These are phyloP conservation scores for Noctuana brunneofusca DNA, from an alignment of 2,888 invertebrate species.

Conservation along the genomic window DNA sequence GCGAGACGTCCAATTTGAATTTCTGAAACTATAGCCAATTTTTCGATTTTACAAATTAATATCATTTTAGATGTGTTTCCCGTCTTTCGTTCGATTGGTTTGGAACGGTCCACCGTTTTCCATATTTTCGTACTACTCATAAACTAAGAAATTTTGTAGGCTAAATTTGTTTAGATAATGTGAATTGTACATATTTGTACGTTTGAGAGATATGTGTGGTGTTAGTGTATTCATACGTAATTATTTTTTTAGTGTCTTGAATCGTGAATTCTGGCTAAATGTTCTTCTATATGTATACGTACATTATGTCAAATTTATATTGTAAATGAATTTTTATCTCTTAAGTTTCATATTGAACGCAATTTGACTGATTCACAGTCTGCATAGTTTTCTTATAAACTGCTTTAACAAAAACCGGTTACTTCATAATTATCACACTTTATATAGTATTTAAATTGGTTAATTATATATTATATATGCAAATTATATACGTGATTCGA, in stretches of 20 bases:
- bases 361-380: slow-evolving; percentile 2
- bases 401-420: slow-evolving; percentile 1
- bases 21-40: slow-evolving; percentile 7
- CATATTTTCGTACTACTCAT: slow-evolving; percentile 41
- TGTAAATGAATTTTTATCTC: slow-evolving; percentile 4
- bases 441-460: background rate
- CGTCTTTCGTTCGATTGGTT: slow-evolving; percentile 13
- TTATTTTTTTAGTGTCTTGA: slow-evolving; percentile 28
- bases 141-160: slow-evolving; percentile 32
- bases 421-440: background rate
- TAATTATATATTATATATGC: background rate
- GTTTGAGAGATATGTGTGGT: slow-evolving; percentile 44
- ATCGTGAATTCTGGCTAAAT: slow-evolving; percentile 9
- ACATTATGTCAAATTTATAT: slow-evolving; percentile 6
- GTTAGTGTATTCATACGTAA: slow-evolving; percentile 39
- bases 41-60: background rate
- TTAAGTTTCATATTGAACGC: slow-evolving; percentile 1
- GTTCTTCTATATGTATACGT: background rate
- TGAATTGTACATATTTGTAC: slow-evolving; percentile 46
- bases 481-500: slow-evolving; percentile 4
- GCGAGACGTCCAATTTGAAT: slow-evolving; percentile 13
- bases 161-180: slow-evolving; percentile 38
- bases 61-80: slow-evolving; percentile 2
- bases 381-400: slow-evolving; percentile 12
- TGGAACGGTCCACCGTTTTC: slow-evolving; percentile 17